Percentiles rank a stretch among this genome's conserved stretches.
These are phyloP conservation scores for Hirundo rustica DNA, from an alignment of 2,797 vertebrate species.

Conservation along the genomic window DNA sequence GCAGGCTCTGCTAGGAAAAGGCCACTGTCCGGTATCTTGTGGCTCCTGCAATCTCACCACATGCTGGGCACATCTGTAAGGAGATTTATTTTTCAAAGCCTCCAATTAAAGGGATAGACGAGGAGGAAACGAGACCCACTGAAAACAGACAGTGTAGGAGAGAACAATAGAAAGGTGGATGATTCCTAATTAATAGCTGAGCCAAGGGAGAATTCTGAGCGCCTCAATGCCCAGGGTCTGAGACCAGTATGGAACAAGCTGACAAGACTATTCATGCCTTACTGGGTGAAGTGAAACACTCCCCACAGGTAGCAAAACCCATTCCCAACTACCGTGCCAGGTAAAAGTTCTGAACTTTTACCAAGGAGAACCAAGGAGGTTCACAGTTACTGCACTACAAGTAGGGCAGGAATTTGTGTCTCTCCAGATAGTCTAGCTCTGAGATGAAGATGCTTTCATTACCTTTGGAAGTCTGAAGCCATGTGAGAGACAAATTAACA, in stretches of 20 bases:
- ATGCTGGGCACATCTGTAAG: background rate
- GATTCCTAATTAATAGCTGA: background rate
- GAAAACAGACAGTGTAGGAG: background rate
- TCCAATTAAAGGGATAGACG: background rate
- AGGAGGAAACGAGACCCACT: background rate
- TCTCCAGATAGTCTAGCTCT: background rate
- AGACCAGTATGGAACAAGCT: background rate
- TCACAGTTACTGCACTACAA: background rate
- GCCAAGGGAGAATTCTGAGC: background rate
- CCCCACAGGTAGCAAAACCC: background rate
- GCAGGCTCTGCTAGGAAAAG: background rate
- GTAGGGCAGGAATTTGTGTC: background rate
- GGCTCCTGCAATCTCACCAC: background rate
- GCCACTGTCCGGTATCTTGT: background rate
- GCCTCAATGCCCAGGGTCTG: background rate
- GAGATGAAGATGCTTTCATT: background rate
- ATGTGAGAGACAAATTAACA: background rate
- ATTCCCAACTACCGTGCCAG: background rate
- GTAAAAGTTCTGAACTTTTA: background rate
- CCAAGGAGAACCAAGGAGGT: background rate
- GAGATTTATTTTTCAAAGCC: background rate
- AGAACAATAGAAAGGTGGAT: background rate
- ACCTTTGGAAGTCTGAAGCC: background rate
- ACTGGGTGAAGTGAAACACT: background rate
- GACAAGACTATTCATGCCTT: background rate